A percentile compares a stretch with the other conserved stretches of the same genome.
These are phyloP conservation scores for Calliopum simillimum DNA, from an alignment of 2,888 invertebrate species.

Conservation along the genomic window DNA sequence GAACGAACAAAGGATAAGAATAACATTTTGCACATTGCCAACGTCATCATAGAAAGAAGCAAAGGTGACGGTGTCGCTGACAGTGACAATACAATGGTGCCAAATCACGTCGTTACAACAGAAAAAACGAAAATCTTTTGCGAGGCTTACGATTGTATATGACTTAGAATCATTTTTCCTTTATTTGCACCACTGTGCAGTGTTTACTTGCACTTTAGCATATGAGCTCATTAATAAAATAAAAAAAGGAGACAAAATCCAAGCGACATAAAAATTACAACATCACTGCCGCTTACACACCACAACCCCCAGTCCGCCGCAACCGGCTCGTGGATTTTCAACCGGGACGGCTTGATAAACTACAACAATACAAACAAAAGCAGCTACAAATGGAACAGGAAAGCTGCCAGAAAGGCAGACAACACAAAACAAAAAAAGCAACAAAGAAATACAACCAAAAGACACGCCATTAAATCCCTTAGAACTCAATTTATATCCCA, in stretches of 20 bases:
- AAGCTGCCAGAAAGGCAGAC: neutral
- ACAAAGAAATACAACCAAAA: slow-evolving; percentile 24
- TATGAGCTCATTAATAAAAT: slow-evolving; percentile 32
- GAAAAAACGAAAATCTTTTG: too few species aligned
- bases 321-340: neutral
- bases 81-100: neutral
- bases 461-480: slow-evolving; percentile 61
- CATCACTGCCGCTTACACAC: neutral
- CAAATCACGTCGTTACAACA: neutral
- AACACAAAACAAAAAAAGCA: slow-evolving; percentile 11
- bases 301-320: neutral
- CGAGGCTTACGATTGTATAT: too few species aligned
- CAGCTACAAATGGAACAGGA: neutral
- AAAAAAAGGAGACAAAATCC: slow-evolving; percentile 11
- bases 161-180: too few species aligned
- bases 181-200: neutral
- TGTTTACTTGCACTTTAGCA: slow-evolving; percentile 25
- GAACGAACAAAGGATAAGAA: slow-evolving; percentile 12
- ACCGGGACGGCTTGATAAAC: slow-evolving; percentile 14
- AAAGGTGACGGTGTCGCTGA: neutral
- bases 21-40: slow-evolving; percentile 6
- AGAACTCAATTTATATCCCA: slow-evolving; percentile 64
- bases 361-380: slow-evolving; percentile 10
- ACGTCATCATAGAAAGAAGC: neutral
- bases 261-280: slow-evolving; percentile 17